phyloP scores from a whole-genome alignment of 2,888 invertebrate genomes.

The Alloplasta piceator region DNA sequence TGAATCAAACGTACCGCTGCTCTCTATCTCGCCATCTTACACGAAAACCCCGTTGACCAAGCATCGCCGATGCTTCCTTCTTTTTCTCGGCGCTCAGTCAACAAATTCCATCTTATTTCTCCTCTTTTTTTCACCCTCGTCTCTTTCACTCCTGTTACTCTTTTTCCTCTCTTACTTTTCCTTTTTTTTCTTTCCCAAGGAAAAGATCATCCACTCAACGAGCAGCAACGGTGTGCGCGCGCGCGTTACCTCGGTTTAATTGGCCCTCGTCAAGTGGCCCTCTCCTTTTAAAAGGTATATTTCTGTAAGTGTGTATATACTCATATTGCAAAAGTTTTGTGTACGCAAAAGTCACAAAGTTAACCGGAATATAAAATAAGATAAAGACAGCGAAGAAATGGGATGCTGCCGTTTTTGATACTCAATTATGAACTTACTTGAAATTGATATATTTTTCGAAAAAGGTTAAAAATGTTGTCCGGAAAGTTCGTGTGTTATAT shows the following conservation, averaged over 20 bases:
- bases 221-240: neutral
- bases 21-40: conserved; percentile 63
- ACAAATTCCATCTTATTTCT: conserved; percentile 44
- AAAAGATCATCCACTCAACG: conserved; percentile 8
- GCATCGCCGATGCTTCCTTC: conserved; percentile 9
- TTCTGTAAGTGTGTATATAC: neutral
- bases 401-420: conserved; percentile 8
- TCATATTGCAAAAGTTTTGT: neutral
- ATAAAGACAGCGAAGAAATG: conserved; percentile 5
- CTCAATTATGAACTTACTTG: too few relatives aligned
- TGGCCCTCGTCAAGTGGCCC: conserved; percentile 30
- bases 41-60: conserved; percentile 42
- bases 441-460: too few relatives aligned
- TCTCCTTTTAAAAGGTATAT: neutral
- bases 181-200: neutral
- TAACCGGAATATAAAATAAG: conserved; percentile 2
- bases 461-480: too few relatives aligned
- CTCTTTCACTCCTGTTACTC: conserved; percentile 10
- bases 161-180: conserved; percentile 5
- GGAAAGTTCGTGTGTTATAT: too few relatives aligned
- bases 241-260: conserved; percentile 52
- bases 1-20: conserved; percentile 61
- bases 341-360: neutral
- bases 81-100: conserved; percentile 51
- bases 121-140: conserved; percentile 14